Conservation (phyloP, 2,797 vertebrate genomes). For the Sphaeramia orbicularis region DNA sequence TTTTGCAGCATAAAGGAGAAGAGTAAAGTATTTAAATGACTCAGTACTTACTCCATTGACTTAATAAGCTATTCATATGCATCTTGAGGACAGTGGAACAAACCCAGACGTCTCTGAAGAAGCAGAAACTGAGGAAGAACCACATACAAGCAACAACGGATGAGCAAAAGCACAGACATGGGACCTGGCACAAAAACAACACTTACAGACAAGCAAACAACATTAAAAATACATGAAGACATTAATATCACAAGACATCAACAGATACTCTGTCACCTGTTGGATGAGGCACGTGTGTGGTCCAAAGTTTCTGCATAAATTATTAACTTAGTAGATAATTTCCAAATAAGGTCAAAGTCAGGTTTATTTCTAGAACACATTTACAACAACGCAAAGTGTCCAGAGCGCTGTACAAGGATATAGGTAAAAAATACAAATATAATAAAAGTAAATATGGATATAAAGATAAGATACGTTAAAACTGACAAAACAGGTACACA, state of each 20-base stretch:
- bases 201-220: slow-evolving; percentile 38
- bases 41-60: slow-evolving; percentile 85
- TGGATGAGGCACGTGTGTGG: too few species aligned
- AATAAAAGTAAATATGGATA: too few species aligned
- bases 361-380: too few species aligned
- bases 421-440: too few species aligned
- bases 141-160: slow-evolving; percentile 69
- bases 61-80: slow-evolving; percentile 87
- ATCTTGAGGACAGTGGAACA: slow-evolving; percentile 74
- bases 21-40: slow-evolving; percentile 2
- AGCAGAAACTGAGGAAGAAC: slow-evolving; percentile 74
- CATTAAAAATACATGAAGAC: slow-evolving; percentile 12
- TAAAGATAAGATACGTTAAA: too few species aligned
- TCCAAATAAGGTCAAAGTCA: too few species aligned
- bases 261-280: too few species aligned
- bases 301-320: too few species aligned
- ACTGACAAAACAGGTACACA: too few species aligned
- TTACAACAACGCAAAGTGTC: too few species aligned
- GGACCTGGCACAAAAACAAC: slow-evolving; percentile 46
- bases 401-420: too few species aligned
- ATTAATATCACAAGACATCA: not conserved
- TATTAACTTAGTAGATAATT: too few species aligned
- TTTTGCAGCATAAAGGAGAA: not conserved
- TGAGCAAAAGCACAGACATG: slow-evolving; percentile 56
- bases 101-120: slow-evolving; percentile 54